Conservation (phyloP, 2,113 vertebrate genomes). For the Mesocricetus auratus region DNA sequence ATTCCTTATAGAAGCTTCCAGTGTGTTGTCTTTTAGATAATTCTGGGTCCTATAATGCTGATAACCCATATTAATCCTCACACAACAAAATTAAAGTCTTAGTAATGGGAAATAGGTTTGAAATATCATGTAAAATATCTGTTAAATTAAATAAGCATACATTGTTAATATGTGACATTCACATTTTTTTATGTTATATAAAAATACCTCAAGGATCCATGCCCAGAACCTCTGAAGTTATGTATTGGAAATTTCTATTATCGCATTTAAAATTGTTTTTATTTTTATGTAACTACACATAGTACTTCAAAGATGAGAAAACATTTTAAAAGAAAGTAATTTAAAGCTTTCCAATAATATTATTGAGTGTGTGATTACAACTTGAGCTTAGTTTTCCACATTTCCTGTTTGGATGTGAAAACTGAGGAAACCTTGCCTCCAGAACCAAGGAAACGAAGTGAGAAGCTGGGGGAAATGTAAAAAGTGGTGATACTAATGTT, state of each 20-base stretch:
- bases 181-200: background rate
- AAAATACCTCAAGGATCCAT: background rate
- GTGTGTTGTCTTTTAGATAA: background rate
- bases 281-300: background rate
- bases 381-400: background rate
- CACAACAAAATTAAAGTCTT: background rate
- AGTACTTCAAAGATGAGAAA: background rate
- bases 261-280: conserved; percentile 31
- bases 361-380: background rate
- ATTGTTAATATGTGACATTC: background rate
- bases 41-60: background rate
- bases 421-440: background rate
- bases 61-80: background rate
- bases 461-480: background rate
- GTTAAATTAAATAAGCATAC: background rate
- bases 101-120: background rate
- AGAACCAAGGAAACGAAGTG: background rate
- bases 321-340: conserved; percentile 41
- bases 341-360: conserved; percentile 10
- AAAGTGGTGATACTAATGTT: background rate
- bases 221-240: background rate
- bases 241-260: background rate
- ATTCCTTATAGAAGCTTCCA: background rate
- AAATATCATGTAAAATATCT: background rate
- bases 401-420: background rate